Percentiles rank a stretch among this genome's conserved stretches.
phyloP scores from a whole-genome alignment of 2,888 invertebrate species.

The Parochlus steinenii region DNA sequence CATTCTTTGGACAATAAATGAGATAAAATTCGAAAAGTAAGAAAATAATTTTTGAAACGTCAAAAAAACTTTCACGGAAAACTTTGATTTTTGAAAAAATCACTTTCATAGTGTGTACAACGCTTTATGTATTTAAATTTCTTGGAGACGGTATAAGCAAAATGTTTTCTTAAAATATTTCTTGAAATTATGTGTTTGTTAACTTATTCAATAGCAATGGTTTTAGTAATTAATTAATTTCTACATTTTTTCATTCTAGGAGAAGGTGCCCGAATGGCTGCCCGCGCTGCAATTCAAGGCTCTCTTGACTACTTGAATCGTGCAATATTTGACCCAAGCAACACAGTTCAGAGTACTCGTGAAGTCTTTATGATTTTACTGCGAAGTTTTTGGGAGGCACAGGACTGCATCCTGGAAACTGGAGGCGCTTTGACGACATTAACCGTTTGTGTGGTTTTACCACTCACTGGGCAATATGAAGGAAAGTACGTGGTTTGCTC shows the following conservation, averaged over 20 bases:
- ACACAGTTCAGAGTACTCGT: constrained; percentile 34
- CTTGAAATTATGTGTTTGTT: too few relatives aligned
- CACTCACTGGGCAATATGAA: constrained; percentile 27
- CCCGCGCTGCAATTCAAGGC: constrained; percentile 73
- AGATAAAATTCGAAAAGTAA: too few relatives aligned
- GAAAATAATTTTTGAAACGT: too few relatives aligned
- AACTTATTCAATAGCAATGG: too few relatives aligned
- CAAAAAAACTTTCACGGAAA: too few relatives aligned
- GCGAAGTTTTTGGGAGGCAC: constrained; percentile 68
- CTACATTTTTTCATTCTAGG: constrained; percentile 25
- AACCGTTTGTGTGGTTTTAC: constrained; percentile 60
- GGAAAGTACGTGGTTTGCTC: constrained; percentile 56
- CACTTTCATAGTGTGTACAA: too few relatives aligned
- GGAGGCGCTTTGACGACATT: constrained; percentile 70
- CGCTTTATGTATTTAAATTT: too few relatives aligned
- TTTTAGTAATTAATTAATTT: constrained; percentile 10
- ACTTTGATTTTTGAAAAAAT: too few relatives aligned
- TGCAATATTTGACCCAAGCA: constrained; percentile 37
- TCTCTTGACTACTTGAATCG: constrained; percentile 67
- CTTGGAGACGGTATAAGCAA: too few relatives aligned
- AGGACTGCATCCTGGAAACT: constrained; percentile 66
- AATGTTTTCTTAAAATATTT: too few relatives aligned
- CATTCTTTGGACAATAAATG: too few relatives aligned
- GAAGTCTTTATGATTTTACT: constrained; percentile 64
- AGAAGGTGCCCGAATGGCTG: constrained; percentile 65